These are phyloP conservation scores for Onychomys arenicola DNA, from an alignment of 2,797 vertebrate genomes.

Conservation along the genomic window DNA sequence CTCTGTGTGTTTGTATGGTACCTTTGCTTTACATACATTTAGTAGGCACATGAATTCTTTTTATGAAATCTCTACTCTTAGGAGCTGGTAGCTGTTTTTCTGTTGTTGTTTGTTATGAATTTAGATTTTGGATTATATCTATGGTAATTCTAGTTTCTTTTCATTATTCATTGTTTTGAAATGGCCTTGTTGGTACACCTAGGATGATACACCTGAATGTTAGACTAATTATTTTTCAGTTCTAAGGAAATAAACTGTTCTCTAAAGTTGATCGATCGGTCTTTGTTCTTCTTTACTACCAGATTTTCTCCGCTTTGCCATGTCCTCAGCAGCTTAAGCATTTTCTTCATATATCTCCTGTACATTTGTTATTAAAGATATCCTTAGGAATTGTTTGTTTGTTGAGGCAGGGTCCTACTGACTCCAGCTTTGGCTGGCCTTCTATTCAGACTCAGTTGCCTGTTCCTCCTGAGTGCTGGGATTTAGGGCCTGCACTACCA, in stretches of 20 bases:
- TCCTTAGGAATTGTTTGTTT: not conserved
- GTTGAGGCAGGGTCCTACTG: not conserved
- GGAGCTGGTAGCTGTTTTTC: constrained; percentile 2
- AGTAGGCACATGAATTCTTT: not conserved
- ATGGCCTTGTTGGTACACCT: not conserved
- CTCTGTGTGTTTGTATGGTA: not conserved
- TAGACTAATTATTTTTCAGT: not conserved
- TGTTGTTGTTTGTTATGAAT: not conserved
- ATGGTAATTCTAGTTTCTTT: not conserved
- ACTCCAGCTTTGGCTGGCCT: not conserved
- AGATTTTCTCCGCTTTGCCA: not conserved
- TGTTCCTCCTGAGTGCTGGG: not conserved
- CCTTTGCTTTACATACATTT: not conserved
- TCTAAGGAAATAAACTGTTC: not conserved
- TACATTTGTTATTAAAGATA: constrained; percentile 22
- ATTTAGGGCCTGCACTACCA: not conserved
- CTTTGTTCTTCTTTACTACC: not conserved
- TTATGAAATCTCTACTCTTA: constrained; percentile 46
- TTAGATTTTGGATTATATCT: not conserved
- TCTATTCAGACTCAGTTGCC: not conserved
- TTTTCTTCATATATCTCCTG: not conserved
- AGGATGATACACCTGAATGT: constrained; percentile 43
- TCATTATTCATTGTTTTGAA: constrained; percentile 42
- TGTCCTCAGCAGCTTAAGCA: constrained; percentile 25
- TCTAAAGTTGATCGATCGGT: not conserved